Conservation (phyloP, 1,140 invertebrate genomes). For the Aphidius gifuensis region DNA sequence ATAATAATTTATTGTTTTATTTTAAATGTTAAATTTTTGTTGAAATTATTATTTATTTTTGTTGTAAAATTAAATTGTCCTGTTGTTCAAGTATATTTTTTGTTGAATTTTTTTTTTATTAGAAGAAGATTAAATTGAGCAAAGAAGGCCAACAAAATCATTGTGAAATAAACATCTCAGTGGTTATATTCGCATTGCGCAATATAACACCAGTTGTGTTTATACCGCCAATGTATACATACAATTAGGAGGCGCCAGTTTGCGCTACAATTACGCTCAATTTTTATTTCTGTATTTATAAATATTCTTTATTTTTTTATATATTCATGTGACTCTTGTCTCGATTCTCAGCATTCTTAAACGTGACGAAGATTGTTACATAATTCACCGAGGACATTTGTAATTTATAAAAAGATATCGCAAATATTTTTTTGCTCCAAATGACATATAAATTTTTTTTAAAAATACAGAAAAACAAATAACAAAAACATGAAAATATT, state of each 20-base stretch:
- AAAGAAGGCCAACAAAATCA: not conserved
- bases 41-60: too few relatives aligned
- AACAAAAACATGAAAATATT: too few relatives aligned
- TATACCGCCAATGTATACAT: slow-evolving; percentile 14
- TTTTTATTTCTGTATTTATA: not conserved
- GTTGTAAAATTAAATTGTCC: too few relatives aligned
- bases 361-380: not conserved
- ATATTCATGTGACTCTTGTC: slow-evolving; percentile 1
- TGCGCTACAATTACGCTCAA: slow-evolving; percentile 25
- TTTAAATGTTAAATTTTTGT: too few relatives aligned
- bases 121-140: not conserved
- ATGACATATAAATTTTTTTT: too few relatives aligned
- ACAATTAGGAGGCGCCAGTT: slow-evolving; percentile 33
- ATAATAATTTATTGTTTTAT: too few relatives aligned
- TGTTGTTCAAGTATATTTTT: too few relatives aligned
- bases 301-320: slow-evolving; percentile 11
- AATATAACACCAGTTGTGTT: slow-evolving; percentile 16
- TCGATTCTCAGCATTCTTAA: not conserved
- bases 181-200: slow-evolving; percentile 23
- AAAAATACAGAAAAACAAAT: too few relatives aligned
- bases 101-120: not conserved
- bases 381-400: not conserved
- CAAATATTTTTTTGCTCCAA: too few relatives aligned
- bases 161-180: slow-evolving; percentile 5
- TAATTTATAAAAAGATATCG: not conserved